Conservation (phyloP, 2,888 invertebrate species). For the Agrochola circellaris region DNA sequence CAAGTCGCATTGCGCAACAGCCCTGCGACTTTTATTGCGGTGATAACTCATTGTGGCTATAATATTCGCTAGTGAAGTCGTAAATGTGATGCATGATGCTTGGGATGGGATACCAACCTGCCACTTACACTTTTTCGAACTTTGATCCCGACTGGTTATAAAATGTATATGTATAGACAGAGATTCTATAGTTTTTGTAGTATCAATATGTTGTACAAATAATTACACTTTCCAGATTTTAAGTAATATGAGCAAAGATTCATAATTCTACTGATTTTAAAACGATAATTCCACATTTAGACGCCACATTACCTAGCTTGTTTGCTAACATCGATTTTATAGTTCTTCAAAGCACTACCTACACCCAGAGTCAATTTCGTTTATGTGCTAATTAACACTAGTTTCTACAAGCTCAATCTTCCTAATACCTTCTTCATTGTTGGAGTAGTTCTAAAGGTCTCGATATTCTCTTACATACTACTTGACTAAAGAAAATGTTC, state of each 20-base stretch:
- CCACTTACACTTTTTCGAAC: constrained; percentile 64
- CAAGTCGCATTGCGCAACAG: constrained; percentile 61
- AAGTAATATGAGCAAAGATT: neutral
- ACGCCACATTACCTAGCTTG: neutral
- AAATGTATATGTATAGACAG: neutral
- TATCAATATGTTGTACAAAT: neutral
- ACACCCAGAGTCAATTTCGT: neutral
- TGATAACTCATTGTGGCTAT: constrained; percentile 63
- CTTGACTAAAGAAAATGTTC: neutral
- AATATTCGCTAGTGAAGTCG: constrained; percentile 65
- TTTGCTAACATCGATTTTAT: neutral
- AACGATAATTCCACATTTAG: neutral
- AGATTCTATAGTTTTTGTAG: neutral
- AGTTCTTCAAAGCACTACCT: neutral
- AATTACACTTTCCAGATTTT: too few relatives aligned
- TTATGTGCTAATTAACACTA: too few relatives aligned
- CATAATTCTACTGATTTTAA: neutral
- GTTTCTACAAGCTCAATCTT: neutral
- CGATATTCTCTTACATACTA: neutral
- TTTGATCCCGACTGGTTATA: constrained; percentile 40
- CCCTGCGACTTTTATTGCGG: constrained; percentile 60
- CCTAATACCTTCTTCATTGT: neutral
- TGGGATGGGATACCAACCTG: constrained; percentile 49
- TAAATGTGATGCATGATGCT: constrained; percentile 61
- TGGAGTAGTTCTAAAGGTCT: neutral